Evolutionary conservation across 2,888 invertebrate species (phyloP).

Genomic region (Ichneumoninae sp.): DNA sequence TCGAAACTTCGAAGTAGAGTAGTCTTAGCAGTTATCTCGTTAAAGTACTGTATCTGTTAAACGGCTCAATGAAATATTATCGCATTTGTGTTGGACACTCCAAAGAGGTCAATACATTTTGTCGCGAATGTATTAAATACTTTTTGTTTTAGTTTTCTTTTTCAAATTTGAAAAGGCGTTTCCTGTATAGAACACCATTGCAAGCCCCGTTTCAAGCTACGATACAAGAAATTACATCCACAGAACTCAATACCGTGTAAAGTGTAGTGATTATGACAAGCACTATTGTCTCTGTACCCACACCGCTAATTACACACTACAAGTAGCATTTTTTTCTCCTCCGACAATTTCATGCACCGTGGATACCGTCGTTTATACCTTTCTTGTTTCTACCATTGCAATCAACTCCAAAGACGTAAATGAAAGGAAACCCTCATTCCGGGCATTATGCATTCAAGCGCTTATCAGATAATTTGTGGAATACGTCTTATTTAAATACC

Average conservation of each 20-base stretch:
- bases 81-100: background rate
- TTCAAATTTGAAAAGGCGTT: background rate
- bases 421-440: background rate
- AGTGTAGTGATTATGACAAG: background rate
- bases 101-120: background rate
- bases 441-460: background rate
- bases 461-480: background rate
- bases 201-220: background rate
- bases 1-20: background rate
- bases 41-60: background rate
- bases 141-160: background rate
- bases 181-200: background rate
- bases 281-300: background rate
- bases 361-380: background rate
- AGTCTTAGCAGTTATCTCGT: background rate
- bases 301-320: background rate
- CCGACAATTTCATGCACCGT: background rate
- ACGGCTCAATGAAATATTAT: background rate
- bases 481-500: constrained; percentile 26
- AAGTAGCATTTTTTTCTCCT: background rate
- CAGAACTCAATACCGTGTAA: background rate
- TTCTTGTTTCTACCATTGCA: background rate
- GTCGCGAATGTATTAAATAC: background rate
- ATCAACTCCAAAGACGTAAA: background rate
- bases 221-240: background rate